phyloP scores from a whole-genome alignment of 2,797 vertebrate genomes.

The Lepus townsendii region DNA sequence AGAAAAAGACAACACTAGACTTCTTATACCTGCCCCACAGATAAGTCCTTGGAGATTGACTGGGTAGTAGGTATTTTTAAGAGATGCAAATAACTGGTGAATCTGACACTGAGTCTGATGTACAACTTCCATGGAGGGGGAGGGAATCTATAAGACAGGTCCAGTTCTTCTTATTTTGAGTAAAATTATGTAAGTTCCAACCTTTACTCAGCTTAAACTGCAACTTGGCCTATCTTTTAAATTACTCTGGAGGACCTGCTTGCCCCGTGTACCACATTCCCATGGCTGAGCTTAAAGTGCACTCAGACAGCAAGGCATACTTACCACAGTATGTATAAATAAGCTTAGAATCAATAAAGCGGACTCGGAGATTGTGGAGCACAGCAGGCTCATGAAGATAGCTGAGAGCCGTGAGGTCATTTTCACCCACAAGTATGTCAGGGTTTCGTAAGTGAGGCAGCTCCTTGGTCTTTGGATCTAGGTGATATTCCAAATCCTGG shows the following conservation, averaged over 20 bases:
- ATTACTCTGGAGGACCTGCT: background rate
- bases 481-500: slow-evolving; percentile 93
- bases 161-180: slow-evolving; percentile 8
- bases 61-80: background rate
- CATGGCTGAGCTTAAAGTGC: background rate
- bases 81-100: slow-evolving; percentile 18
- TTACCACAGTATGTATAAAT: slow-evolving; percentile 99
- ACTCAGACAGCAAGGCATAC: slow-evolving; percentile 62
- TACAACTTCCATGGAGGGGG: background rate
- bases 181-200: background rate
- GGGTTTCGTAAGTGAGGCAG: slow-evolving; percentile 97
- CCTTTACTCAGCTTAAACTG: slow-evolving; percentile 25
- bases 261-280: background rate
- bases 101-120: background rate
- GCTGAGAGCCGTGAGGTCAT: slow-evolving; percentile 98
- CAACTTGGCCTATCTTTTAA: slow-evolving; percentile 19
- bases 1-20: background rate
- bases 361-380: slow-evolving; percentile 98
- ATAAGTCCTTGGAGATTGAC: background rate
- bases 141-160: background rate
- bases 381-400: slow-evolving; percentile 99
- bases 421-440: slow-evolving; percentile 98
- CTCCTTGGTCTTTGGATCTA: slow-evolving; percentile 96
- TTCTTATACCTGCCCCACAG: background rate
- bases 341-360: slow-evolving; percentile 98